phyloP scores from a whole-genome alignment of 2,113 vertebrate genomes.

The Desmodus rotundus region DNA sequence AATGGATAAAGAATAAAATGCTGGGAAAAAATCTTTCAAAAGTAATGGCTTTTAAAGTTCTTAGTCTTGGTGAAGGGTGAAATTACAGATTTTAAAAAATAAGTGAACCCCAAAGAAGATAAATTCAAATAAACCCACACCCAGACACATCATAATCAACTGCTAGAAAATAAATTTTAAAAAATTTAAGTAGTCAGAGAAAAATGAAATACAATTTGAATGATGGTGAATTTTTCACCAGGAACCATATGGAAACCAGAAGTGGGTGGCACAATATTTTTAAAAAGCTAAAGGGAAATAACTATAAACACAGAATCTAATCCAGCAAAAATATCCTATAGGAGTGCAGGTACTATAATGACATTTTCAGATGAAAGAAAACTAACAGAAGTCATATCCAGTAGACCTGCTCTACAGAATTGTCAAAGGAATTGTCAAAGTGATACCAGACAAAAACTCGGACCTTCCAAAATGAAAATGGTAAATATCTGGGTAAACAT shows the following conservation, averaged over 20 bases:
- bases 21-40: not conserved
- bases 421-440: not conserved
- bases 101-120: not conserved
- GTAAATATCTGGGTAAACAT: not conserved
- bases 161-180: not conserved
- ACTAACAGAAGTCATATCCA: not conserved
- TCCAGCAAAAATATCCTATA: not conserved
- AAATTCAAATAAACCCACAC: not conserved
- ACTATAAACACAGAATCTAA: not conserved
- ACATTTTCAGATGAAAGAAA: not conserved
- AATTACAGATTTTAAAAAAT: not conserved
- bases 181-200: not conserved
- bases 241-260: not conserved
- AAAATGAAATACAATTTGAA: not conserved
- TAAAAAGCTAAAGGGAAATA: not conserved
- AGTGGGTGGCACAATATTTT: not conserved
- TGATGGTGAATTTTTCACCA: not conserved
- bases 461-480: not conserved
- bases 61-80: not conserved
- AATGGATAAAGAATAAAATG: not conserved
- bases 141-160: not conserved
- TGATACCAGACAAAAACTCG: not conserved
- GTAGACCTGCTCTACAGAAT: not conserved
- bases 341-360: not conserved
- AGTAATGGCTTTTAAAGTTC: not conserved